Conservation (phyloP, 2,113 vertebrate genomes). For the Redunca redunca region DNA sequence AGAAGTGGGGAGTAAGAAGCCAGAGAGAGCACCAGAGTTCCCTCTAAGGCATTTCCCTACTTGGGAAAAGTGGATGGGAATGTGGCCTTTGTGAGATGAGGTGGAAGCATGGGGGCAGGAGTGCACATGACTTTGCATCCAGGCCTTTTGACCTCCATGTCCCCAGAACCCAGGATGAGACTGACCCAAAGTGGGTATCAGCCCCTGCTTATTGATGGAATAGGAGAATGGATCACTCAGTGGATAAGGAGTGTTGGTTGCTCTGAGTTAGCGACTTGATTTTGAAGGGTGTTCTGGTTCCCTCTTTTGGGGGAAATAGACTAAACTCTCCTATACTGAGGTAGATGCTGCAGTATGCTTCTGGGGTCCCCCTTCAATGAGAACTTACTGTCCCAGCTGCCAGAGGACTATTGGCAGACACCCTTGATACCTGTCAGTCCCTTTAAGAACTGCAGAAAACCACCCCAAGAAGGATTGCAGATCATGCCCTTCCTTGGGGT, state of each 20-base stretch:
- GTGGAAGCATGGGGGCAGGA: neutral
- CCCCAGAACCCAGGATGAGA: neutral
- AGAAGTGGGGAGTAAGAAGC: neutral
- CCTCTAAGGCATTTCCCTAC: neutral
- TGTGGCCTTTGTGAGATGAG: neutral
- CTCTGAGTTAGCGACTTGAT: neutral
- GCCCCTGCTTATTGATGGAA: neutral
- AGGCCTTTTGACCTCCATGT: neutral
- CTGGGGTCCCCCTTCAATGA: neutral
- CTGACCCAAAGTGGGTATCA: neutral
- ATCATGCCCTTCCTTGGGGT: neutral
- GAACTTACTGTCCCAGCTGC: neutral
- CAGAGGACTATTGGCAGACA: neutral
- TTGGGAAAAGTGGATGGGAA: neutral
- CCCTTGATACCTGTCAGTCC: neutral
- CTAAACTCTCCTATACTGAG: neutral
- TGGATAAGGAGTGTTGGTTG: neutral
- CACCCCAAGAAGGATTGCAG: neutral
- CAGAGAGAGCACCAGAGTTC: neutral
- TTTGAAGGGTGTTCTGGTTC: neutral
- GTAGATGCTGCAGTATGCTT: neutral
- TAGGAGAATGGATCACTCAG: neutral
- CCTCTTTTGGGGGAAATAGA: neutral
- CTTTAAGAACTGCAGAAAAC: neutral
- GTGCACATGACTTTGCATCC: neutral